These are phyloP conservation scores for Temnothorax ravouxi DNA, from an alignment of 2,888 invertebrate genomes.

Conservation along the genomic window DNA sequence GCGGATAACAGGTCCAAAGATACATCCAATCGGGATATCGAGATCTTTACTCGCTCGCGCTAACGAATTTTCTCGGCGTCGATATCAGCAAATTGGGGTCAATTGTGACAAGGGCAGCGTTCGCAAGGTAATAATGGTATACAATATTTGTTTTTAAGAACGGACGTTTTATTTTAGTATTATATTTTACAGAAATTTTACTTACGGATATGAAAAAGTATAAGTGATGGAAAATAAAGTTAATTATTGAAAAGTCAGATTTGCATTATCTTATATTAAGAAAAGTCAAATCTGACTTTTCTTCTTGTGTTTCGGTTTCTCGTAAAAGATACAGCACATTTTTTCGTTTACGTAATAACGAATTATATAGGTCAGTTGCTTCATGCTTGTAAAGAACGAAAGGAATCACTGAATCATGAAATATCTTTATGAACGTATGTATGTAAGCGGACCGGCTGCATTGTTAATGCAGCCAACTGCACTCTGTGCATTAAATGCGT, in stretches of 20 bases:
- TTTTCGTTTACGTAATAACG: not conserved
- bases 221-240: not conserved
- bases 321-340: not conserved
- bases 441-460: not conserved
- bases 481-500: constrained; percentile 3
- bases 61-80: not conserved
- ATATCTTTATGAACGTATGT: not conserved
- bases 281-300: not conserved
- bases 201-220: not conserved
- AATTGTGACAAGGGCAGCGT: not conserved
- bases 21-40: constrained; percentile 29
- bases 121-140: not conserved
- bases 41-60: not conserved
- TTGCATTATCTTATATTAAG: not conserved
- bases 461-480: not conserved
- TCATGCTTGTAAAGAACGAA: not conserved
- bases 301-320: not conserved
- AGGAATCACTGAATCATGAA: constrained; percentile 18
- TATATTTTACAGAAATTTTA: not conserved
- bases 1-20: constrained; percentile 29
- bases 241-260: constrained; percentile 1
- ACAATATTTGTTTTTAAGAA: not conserved
- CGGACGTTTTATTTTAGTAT: not conserved
- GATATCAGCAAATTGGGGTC: not conserved
- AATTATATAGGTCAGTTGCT: not conserved